Conservation (phyloP, 2,113 vertebrate genomes). For the Callospermophilus lateralis region DNA sequence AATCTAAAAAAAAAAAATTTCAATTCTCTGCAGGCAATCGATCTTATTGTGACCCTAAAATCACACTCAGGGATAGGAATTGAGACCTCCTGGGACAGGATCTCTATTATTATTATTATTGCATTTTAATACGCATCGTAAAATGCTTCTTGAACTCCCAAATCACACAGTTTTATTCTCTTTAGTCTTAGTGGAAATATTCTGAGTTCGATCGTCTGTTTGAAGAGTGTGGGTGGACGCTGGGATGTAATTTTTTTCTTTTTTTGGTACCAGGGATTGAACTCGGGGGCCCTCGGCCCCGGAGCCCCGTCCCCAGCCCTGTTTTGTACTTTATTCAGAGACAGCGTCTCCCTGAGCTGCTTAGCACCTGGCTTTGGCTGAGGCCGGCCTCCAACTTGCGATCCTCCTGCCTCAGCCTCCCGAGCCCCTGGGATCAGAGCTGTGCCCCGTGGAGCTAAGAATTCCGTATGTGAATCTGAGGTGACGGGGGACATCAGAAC, state of each 20-base stretch:
- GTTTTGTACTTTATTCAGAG: too few relatives aligned
- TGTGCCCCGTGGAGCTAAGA: too few relatives aligned
- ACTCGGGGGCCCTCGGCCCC: too few relatives aligned
- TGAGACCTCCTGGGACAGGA: too few relatives aligned
- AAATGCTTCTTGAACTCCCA: background rate
- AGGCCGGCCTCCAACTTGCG: too few relatives aligned
- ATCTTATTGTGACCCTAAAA: background rate
- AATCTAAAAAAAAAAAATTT: background rate
- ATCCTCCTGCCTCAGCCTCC: too few relatives aligned
- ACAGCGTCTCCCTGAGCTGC: too few relatives aligned
- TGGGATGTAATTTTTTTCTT: background rate
- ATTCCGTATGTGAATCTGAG: background rate
- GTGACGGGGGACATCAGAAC: rapidly evolving
- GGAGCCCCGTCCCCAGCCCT: too few relatives aligned
- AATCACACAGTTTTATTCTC: background rate
- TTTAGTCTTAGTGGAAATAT: background rate
- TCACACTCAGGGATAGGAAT: too few relatives aligned
- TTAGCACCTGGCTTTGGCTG: rapidly evolving
- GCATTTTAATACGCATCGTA: background rate
- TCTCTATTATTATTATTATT: background rate
- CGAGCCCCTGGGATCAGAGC: too few relatives aligned
- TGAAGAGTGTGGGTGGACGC: too few relatives aligned
- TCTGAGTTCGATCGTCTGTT: background rate
- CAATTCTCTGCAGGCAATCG: background rate
- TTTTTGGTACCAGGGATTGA: too few relatives aligned